Evolutionary conservation across 2,797 vertebrate species (phyloP).

Genomic region (Tangara arthus): DNA sequence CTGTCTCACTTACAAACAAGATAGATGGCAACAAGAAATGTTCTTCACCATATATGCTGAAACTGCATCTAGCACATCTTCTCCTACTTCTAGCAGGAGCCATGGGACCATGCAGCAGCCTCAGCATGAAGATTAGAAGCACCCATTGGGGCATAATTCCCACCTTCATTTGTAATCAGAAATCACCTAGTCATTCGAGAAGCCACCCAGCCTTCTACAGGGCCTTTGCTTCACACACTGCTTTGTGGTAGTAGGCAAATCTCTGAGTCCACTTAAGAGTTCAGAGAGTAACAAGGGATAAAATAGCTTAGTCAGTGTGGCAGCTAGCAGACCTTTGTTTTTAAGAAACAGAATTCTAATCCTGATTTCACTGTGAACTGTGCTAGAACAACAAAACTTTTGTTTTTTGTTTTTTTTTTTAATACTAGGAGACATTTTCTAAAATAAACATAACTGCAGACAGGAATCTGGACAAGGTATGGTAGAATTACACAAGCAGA

Average conservation of each 20-base stretch:
- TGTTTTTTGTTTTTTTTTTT: not conserved
- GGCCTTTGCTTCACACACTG: not conserved
- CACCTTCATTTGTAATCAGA: not conserved
- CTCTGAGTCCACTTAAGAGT: not conserved
- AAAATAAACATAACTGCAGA: constrained; percentile 43
- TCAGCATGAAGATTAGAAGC: not conserved
- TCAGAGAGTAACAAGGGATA: not conserved
- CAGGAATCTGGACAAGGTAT: not conserved
- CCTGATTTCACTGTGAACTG: not conserved
- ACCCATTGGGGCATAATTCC: not conserved
- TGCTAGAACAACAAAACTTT: not conserved
- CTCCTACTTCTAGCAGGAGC: not conserved
- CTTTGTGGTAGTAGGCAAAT: not conserved
- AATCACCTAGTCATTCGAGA: not conserved
- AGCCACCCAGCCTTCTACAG: not conserved
- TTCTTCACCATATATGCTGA: not conserved
- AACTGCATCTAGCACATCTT: not conserved
- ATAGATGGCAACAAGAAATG: not conserved
- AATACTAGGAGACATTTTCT: constrained; percentile 19
- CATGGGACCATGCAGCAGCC: not conserved
- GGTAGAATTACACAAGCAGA: constrained; percentile 45
- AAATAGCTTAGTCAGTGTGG: not conserved
- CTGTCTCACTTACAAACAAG: not conserved
- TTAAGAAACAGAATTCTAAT: not conserved
- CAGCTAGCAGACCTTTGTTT: not conserved